Conservation (phyloP, 2,888 invertebrate genomes). For the Strigamia crassipes region DNA sequence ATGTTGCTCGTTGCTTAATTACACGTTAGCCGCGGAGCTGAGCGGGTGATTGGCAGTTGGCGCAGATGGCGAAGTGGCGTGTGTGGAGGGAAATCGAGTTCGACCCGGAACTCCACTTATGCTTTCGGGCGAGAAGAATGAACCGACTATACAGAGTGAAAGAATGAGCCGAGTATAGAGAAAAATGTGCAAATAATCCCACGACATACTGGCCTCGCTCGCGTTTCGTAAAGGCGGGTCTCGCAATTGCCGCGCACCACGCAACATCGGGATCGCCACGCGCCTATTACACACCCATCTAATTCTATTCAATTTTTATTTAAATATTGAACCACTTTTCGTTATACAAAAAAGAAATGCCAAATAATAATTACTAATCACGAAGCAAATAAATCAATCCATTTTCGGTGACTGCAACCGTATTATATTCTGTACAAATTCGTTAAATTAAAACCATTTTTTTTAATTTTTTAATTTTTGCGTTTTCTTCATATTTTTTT, state of each 20-base stretch:
- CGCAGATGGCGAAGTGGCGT: background rate
- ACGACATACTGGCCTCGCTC: slow-evolving; percentile 41
- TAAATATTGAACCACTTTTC: background rate
- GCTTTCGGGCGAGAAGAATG: slow-evolving; percentile 38
- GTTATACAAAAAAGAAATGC: background rate
- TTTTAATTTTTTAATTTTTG: background rate
- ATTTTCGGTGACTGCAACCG: background rate
- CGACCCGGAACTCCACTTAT: slow-evolving; percentile 42
- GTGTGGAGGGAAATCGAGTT: slow-evolving; percentile 19
- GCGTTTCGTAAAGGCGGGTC: background rate
- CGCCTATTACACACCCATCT: background rate
- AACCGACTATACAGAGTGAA: background rate
- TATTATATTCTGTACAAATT: background rate
- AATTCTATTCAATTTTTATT: slow-evolving; percentile 14
- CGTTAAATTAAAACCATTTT: background rate
- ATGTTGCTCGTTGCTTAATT: background rate
- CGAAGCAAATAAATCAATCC: background rate
- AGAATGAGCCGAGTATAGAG: background rate
- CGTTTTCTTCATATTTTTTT: background rate
- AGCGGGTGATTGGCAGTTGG: slow-evolving; percentile 19
- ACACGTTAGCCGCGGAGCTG: background rate
- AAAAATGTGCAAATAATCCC: slow-evolving; percentile 1
- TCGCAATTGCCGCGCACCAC: background rate
- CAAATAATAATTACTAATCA: background rate
- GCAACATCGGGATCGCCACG: slow-evolving; percentile 22